Evolutionary conservation across 64 coral and sea anemone species (phyloP).

Genomic region (Pocillopora damicornis): DNA sequence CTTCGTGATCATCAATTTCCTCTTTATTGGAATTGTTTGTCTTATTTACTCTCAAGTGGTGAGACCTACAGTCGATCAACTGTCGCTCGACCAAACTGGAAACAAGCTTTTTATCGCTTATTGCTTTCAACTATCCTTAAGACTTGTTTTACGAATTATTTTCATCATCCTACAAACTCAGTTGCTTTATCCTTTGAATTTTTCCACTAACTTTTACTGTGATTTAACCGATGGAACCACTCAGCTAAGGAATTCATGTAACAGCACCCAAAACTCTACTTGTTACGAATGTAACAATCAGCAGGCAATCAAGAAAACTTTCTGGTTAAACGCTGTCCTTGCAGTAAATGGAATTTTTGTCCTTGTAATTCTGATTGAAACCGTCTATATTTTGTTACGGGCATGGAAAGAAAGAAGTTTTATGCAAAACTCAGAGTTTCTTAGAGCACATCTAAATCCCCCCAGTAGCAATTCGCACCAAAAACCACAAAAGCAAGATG

Average conservation of each 20-base stretch:
- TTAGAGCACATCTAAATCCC: neutral
- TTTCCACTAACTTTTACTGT: neutral
- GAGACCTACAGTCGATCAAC: neutral
- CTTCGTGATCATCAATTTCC: neutral
- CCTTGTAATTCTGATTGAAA: neutral
- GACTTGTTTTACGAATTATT: neutral
- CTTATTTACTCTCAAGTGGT: neutral
- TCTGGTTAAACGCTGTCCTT: neutral
- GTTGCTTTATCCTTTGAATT: neutral
- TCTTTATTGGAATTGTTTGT: neutral
- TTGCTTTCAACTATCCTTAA: neutral
- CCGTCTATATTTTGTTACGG: neutral
- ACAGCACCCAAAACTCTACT: neutral
- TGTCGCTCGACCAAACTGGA: neutral
- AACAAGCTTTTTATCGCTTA: neutral
- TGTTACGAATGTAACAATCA: neutral
- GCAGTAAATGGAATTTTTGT: neutral
- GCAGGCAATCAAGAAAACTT: neutral
- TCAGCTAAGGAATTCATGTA: neutral
- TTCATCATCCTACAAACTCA: conserved; percentile 14
- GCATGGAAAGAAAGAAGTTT: neutral
- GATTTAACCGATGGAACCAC: neutral
- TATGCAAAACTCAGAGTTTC: neutral
- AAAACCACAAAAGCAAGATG: too few relatives aligned
- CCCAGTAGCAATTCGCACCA: too few relatives aligned